phyloP scores from a whole-genome alignment of 2,888 invertebrate species.

The Nemotelus nigrinus region DNA sequence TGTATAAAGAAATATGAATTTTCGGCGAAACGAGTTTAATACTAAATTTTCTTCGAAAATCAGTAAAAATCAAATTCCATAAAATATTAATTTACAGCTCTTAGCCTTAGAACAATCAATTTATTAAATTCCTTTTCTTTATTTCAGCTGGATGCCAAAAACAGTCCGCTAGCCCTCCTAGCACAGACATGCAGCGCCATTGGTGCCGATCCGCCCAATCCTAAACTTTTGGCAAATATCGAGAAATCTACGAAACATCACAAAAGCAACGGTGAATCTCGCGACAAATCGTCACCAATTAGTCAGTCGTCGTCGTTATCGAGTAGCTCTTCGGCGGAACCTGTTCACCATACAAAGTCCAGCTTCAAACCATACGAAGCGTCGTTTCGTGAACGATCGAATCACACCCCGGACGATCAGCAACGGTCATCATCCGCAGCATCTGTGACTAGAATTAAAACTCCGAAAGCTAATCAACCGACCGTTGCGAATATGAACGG shows the following conservation, averaged over 20 bases:
- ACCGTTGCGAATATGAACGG: conserved; percentile 54
- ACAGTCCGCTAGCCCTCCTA: conserved; percentile 93
- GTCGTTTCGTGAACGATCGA: conserved; percentile 69
- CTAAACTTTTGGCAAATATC: conserved; percentile 78
- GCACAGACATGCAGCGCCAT: conserved; percentile 98
- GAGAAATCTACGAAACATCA: conserved; percentile 73
- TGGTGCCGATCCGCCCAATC: conserved; percentile 86
- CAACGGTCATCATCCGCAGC: conserved; percentile 59
- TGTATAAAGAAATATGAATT: too few species aligned
- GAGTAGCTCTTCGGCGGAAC: conserved; percentile 60
- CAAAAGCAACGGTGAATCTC: conserved; percentile 65
- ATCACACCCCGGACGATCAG: conserved; percentile 74
- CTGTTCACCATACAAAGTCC: conserved; percentile 66
- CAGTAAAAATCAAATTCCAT: too few species aligned
- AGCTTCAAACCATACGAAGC: conserved; percentile 84
- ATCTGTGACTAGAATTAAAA: conserved; percentile 57
- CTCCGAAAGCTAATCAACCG: conserved; percentile 56
- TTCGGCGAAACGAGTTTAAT: too few species aligned
- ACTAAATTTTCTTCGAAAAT: too few species aligned
- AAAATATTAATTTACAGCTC: too few species aligned
- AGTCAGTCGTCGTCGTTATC: conserved; percentile 61
- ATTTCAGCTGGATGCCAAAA: conserved; percentile 93
- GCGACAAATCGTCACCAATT: conserved; percentile 72
- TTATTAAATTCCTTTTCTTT: not conserved
- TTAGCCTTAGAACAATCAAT: too few species aligned